Percentiles rank a stretch among this genome's conserved stretches.
These are phyloP conservation scores for Steatocranus sp. DNA, from an alignment of 2,797 vertebrate genomes.

Conservation along the genomic window DNA sequence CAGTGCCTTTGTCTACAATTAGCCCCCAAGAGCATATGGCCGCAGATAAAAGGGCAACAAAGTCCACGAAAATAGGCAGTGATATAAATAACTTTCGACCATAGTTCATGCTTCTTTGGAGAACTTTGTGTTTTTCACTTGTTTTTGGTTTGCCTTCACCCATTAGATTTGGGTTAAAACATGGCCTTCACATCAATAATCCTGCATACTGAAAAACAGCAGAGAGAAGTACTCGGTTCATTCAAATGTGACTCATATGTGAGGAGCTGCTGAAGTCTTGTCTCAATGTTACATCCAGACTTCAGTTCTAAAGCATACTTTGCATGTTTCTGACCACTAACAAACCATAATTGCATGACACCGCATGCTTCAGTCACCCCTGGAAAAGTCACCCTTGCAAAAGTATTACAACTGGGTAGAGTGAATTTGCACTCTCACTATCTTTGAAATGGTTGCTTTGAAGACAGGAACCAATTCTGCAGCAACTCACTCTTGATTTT, in stretches of 20 bases:
- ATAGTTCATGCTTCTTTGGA: not conserved
- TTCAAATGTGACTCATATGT: not conserved
- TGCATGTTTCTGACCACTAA: not conserved
- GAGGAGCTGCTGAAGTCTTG: not conserved
- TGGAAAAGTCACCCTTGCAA: not conserved
- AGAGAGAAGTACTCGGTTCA: not conserved
- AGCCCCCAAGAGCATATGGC: not conserved
- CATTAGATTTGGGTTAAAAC: not conserved
- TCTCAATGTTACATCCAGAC: not conserved
- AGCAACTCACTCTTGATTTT: not conserved
- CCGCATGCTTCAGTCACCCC: not conserved
- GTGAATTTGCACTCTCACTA: not conserved
- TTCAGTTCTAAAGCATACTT: not conserved
- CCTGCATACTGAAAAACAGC: not conserved
- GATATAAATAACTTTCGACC: not conserved
- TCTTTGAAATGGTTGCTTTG: not conserved
- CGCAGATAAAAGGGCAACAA: not conserved
- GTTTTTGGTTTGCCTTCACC: too few relatives aligned
- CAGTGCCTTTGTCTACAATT: not conserved
- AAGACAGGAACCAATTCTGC: not conserved
- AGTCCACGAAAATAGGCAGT: not conserved
- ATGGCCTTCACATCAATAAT: not conserved
- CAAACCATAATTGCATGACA: not conserved
- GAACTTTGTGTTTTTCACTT: not conserved
- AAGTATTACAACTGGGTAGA: not conserved